Conservation (phyloP, 2,113 vertebrate genomes). For the Thomomys bottae region DNA sequence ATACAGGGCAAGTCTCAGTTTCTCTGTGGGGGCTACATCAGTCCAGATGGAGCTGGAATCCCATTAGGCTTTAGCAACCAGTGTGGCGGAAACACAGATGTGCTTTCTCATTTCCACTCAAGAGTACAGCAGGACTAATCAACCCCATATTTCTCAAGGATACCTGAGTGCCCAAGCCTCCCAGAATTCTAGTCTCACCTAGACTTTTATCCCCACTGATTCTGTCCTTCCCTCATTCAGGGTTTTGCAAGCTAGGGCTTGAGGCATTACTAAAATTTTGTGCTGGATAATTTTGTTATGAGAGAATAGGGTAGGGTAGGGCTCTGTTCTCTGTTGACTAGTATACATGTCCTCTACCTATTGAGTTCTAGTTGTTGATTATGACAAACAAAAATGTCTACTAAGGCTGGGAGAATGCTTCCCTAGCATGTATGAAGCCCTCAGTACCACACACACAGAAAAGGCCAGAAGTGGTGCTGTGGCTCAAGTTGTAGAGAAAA, state of each 20-base stretch:
- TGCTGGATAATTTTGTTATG: neutral
- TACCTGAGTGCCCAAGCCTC: neutral
- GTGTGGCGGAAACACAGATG: neutral
- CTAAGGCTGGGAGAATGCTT: neutral
- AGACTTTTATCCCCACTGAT: neutral
- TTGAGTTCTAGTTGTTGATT: neutral
- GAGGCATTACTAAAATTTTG: neutral
- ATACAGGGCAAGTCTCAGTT: neutral
- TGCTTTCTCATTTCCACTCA: neutral
- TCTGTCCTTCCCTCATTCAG: neutral
- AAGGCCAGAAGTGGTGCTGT: too few relatives aligned
- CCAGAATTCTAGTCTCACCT: neutral
- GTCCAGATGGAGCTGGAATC: neutral
- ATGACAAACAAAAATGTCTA: neutral
- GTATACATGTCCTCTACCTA: neutral
- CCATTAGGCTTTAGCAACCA: neutral
- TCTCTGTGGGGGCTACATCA: too few relatives aligned
- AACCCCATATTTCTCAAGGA: too few relatives aligned
- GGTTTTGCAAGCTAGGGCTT: neutral
- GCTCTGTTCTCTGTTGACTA: neutral
- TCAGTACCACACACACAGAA: too few relatives aligned
- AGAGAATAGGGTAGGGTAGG: too few relatives aligned
- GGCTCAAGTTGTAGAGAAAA: too few relatives aligned
- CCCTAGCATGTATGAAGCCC: too few relatives aligned
- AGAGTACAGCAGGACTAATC: neutral